These are phyloP conservation scores for Spinibarbus caldwelli DNA, from an alignment of 2,797 vertebrate species.

Conservation along the genomic window DNA sequence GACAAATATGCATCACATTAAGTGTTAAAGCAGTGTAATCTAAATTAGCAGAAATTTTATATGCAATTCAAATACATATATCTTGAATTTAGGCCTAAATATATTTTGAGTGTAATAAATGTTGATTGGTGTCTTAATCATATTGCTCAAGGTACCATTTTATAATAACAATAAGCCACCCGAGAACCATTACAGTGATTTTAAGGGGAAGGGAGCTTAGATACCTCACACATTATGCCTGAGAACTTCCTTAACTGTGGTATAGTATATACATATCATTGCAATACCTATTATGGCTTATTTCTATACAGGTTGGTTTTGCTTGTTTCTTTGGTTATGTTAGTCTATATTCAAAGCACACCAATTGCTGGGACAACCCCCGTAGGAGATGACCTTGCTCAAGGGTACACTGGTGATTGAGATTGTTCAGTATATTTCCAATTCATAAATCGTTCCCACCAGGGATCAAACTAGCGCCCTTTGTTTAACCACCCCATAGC, in stretches of 20 bases:
- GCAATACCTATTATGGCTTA: neutral
- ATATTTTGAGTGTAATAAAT: neutral
- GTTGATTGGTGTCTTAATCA: too few species aligned
- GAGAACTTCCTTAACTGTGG: too few species aligned
- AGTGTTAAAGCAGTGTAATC: neutral
- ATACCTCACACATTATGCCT: too few species aligned
- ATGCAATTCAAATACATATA: neutral
- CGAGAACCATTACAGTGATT: too few species aligned
- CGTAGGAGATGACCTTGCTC: slow-evolving; percentile 9
- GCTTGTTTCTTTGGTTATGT: neutral
- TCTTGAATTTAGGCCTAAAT: neutral
- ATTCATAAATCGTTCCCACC: slow-evolving; percentile 41
- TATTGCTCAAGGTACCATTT: too few species aligned
- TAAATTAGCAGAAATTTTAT: too few species aligned
- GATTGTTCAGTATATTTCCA: slow-evolving; percentile 32
- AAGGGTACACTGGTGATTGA: slow-evolving; percentile 35
- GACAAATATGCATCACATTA: neutral
- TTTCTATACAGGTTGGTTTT: neutral
- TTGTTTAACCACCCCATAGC: slow-evolving; percentile 31
- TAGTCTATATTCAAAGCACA: neutral
- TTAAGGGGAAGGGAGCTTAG: too few species aligned
- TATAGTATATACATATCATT: too few species aligned
- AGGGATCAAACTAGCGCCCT: slow-evolving; percentile 35
- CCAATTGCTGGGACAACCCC: neutral
- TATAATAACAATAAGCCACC: too few species aligned